phyloP scores from a whole-genome alignment of 1,140 invertebrate species.

The Phthorimaea operculella region DNA sequence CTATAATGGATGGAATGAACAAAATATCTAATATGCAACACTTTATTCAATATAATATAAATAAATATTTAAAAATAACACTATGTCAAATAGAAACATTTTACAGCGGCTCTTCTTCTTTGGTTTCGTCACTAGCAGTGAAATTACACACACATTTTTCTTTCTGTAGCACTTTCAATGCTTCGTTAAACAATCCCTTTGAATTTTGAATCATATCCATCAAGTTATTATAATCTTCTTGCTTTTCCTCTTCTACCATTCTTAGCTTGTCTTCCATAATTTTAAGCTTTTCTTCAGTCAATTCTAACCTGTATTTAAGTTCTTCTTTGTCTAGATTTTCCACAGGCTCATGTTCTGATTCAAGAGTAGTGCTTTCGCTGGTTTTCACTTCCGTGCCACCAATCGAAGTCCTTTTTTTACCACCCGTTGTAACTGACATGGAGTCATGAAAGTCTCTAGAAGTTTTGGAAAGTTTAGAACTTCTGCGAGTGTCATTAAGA shows the following conservation, averaged over 20 bases:
- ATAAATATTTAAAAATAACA: constrained; percentile 1
- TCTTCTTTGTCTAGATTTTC: constrained; percentile 48
- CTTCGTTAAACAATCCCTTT: constrained; percentile 59
- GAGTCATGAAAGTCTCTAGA: constrained; percentile 14
- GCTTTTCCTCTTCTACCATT: constrained; percentile 62
- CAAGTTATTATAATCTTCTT: constrained; percentile 51
- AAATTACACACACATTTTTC: constrained; percentile 49
- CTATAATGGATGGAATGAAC: too few relatives aligned
- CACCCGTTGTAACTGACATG: constrained; percentile 11
- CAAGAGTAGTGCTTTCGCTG: constrained; percentile 32
- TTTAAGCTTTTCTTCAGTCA: constrained; percentile 57
- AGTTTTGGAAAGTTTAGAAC: constrained; percentile 38
- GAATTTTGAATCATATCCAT: constrained; percentile 62
- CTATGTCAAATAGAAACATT: not conserved
- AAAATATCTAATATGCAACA: constrained; percentile 9
- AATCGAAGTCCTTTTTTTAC: constrained; percentile 39
- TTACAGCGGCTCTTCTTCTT: not conserved
- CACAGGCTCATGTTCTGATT: constrained; percentile 24
- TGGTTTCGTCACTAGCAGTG: too few relatives aligned
- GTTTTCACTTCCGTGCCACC: constrained; percentile 31
- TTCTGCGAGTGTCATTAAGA: constrained; percentile 36
- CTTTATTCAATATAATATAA: constrained; percentile 18
- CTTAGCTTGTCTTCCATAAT: constrained; percentile 60
- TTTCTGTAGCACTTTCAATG: constrained; percentile 47
- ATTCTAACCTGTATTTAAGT: constrained; percentile 51